phyloP scores from a whole-genome alignment of 2,113 vertebrate genomes.

The Myotis davidii region DNA sequence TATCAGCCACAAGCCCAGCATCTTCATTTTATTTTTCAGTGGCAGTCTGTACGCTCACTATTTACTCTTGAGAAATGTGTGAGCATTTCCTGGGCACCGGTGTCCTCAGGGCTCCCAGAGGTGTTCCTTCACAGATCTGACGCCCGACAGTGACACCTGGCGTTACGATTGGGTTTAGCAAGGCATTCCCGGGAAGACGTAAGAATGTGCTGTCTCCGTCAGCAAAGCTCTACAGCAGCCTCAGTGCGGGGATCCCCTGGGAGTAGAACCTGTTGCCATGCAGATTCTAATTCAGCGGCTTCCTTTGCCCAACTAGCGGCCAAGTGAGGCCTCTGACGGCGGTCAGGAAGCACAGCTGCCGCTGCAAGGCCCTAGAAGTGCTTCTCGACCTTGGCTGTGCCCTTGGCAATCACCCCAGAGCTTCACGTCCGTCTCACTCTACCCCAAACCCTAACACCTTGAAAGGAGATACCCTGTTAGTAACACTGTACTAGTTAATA shows the following conservation, averaged over 20 bases:
- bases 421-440: background rate
- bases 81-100: background rate
- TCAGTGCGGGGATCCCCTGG: background rate
- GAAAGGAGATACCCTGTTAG: background rate
- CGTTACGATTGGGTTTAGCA: background rate
- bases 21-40: background rate
- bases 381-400: background rate
- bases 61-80: background rate
- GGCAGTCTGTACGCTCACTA: background rate
- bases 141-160: background rate
- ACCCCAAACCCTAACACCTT: background rate
- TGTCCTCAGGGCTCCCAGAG: background rate
- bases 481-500: background rate
- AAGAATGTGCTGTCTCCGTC: background rate
- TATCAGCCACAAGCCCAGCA: background rate
- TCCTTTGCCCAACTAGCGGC: background rate
- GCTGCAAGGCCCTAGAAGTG: background rate
- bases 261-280: background rate
- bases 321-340: background rate
- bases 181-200: background rate
- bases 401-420: background rate
- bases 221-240: background rate
- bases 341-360: fast-evolving
- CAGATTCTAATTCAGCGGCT: background rate
- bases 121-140: background rate